phyloP scores from a whole-genome alignment of 2,888 invertebrate genomes.

The Aplocera efformata region DNA sequence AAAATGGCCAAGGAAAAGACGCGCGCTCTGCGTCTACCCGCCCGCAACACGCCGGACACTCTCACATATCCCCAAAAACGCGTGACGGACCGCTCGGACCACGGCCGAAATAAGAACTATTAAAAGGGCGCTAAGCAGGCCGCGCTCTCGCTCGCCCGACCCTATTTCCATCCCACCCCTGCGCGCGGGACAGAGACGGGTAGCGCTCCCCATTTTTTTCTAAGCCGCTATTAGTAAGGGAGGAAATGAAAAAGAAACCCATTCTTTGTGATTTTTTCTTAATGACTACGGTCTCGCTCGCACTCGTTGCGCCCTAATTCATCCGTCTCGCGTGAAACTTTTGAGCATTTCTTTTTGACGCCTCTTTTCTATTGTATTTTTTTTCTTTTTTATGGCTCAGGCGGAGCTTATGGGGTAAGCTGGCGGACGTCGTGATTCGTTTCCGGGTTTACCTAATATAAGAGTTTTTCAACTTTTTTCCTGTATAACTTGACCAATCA shows the following conservation, averaged over 20 bases:
- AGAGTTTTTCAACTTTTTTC: slow-evolving; percentile 32
- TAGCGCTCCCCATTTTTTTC: slow-evolving; percentile 71
- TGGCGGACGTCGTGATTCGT: slow-evolving; percentile 56
- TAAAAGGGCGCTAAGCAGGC: slow-evolving; percentile 71
- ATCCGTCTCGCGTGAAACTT: slow-evolving; percentile 54
- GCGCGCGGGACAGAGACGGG: slow-evolving; percentile 65
- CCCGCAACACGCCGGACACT: slow-evolving; percentile 40
- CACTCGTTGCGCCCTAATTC: slow-evolving; percentile 40
- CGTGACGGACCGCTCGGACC: slow-evolving; percentile 66
- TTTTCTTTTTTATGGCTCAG: slow-evolving; percentile 65
- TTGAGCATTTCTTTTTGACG: slow-evolving; percentile 71
- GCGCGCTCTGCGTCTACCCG: slow-evolving; percentile 49
- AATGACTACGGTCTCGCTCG: slow-evolving; percentile 63
- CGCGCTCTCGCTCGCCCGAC: slow-evolving; percentile 71
- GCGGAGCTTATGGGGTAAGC: slow-evolving; percentile 76
- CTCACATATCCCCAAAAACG: slow-evolving; percentile 46
- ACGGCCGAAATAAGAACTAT: slow-evolving; percentile 73
- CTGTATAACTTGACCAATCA: slow-evolving; percentile 24
- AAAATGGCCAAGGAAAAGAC: slow-evolving; percentile 79
- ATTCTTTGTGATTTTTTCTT: slow-evolving; percentile 79
- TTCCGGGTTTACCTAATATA: slow-evolving; percentile 60
- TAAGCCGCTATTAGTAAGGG: slow-evolving; percentile 76
- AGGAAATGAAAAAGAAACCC: slow-evolving; percentile 79
- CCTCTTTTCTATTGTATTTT: slow-evolving; percentile 71
- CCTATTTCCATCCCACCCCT: slow-evolving; percentile 61